Evolutionary conservation across 2,113 vertebrate species (phyloP).

Genomic region (Psammodynastes pulverulentus): DNA sequence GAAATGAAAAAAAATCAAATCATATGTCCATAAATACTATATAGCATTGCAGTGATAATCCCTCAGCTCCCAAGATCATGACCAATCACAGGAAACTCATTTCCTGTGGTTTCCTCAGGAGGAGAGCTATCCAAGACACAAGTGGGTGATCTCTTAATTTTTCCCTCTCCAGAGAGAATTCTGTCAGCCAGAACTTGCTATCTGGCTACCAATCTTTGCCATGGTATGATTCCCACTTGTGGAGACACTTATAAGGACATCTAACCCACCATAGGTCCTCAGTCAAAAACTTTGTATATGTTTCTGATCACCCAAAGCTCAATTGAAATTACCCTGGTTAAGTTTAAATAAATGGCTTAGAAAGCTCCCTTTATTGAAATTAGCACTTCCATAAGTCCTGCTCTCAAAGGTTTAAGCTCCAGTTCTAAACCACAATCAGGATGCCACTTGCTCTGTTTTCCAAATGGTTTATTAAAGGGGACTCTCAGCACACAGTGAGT

Average conservation of each 20-base stretch:
- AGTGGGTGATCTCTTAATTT: not conserved
- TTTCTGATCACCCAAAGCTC: not conserved
- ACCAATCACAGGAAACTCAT: not conserved
- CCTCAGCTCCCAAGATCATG: not conserved
- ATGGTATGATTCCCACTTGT: not conserved
- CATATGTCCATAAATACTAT: not conserved
- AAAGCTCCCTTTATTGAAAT: conserved; percentile 2
- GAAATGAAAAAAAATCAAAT: not conserved
- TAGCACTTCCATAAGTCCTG: not conserved
- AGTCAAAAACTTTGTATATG: not conserved
- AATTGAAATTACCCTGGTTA: not conserved
- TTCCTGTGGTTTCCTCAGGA: not conserved
- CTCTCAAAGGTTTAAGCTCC: no score
- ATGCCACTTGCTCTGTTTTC: no score
- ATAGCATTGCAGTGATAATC: not conserved
- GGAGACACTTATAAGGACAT: not conserved
- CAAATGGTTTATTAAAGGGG: no score
- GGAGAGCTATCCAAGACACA: not conserved
- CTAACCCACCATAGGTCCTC: not conserved
- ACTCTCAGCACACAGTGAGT: no score
- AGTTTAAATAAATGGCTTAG: not conserved
- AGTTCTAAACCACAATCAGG: no score
- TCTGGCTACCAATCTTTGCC: not conserved
- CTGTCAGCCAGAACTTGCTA: not conserved
- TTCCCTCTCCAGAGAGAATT: not conserved